Conservation (phyloP, 2,113 vertebrate species). For the Semnornis frantzii region DNA sequence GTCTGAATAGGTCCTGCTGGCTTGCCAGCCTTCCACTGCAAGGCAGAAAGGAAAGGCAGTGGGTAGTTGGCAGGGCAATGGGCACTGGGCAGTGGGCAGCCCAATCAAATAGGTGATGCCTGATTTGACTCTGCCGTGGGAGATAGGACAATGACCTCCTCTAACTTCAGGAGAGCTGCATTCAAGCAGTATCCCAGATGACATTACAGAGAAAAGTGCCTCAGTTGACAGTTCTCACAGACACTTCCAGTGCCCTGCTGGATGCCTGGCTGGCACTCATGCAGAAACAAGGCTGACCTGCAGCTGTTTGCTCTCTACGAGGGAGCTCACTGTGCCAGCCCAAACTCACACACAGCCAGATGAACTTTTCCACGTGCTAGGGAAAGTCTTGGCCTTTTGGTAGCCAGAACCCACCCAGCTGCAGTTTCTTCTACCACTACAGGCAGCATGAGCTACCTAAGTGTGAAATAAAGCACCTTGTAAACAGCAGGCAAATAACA, state of each 20-base stretch:
- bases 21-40: neutral
- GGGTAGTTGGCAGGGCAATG: neutral
- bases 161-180: neutral
- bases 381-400: neutral
- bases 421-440: neutral
- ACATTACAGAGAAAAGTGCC: neutral
- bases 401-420: neutral
- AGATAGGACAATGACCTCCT: neutral
- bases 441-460: neutral
- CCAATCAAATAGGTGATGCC: neutral
- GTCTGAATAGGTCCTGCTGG: neutral
- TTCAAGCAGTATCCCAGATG: neutral
- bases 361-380: neutral
- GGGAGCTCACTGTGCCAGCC: neutral
- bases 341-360: neutral
- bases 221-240: neutral
- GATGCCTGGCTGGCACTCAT: neutral
- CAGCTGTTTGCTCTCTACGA: neutral
- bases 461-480: neutral
- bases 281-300: neutral
- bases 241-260: neutral
- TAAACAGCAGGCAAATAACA: neutral
- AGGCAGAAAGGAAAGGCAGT: neutral
- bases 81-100: too few relatives aligned
- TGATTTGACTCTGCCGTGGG: neutral